phyloP scores from a whole-genome alignment of 1,140 invertebrate genomes.

The Chelonus insularis region DNA sequence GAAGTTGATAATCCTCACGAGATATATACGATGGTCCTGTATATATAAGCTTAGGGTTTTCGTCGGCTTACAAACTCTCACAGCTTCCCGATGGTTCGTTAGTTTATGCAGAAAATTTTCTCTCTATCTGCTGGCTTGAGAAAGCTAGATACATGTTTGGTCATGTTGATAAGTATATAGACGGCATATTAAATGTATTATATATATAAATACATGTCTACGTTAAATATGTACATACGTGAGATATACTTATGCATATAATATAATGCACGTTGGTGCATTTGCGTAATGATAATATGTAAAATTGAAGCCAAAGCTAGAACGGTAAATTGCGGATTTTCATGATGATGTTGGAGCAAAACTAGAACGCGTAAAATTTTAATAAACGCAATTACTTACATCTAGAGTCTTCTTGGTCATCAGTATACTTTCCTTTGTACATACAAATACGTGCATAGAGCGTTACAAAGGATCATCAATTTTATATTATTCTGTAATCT shows the following conservation, averaged over 20 bases:
- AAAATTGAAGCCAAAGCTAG: not conserved
- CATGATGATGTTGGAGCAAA: slow-evolving; percentile 18
- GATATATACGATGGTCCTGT: slow-evolving; percentile 22
- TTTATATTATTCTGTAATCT: not conserved
- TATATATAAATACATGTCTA: too few relatives aligned
- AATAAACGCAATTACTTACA: slow-evolving; percentile 36
- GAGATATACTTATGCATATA: too few relatives aligned
- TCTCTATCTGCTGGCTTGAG: not conserved
- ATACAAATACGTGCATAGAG: slow-evolving; percentile 6
- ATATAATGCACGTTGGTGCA: too few relatives aligned
- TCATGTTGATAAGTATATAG: not conserved
- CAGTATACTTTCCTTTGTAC: not conserved
- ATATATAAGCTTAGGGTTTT: slow-evolving; percentile 28
- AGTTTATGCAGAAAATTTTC: slow-evolving; percentile 3
- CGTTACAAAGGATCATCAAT: slow-evolving; percentile 1
- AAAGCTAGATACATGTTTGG: not conserved
- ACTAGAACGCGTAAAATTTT: slow-evolving; percentile 40
- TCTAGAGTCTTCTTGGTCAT: slow-evolving; percentile 1
- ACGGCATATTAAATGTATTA: too few relatives aligned
- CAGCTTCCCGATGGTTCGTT: slow-evolving; percentile 4
- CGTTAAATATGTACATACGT: too few relatives aligned
- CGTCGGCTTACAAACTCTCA: slow-evolving; percentile 26
- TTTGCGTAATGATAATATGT: not conserved
- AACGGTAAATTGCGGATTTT: not conserved
- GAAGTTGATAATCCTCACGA: slow-evolving; percentile 21